A percentile compares a stretch with the other conserved stretches of the same genome.
These are phyloP conservation scores for Drosophila prostipennis DNA, from an alignment of 2,888 invertebrate genomes.

Conservation along the genomic window DNA sequence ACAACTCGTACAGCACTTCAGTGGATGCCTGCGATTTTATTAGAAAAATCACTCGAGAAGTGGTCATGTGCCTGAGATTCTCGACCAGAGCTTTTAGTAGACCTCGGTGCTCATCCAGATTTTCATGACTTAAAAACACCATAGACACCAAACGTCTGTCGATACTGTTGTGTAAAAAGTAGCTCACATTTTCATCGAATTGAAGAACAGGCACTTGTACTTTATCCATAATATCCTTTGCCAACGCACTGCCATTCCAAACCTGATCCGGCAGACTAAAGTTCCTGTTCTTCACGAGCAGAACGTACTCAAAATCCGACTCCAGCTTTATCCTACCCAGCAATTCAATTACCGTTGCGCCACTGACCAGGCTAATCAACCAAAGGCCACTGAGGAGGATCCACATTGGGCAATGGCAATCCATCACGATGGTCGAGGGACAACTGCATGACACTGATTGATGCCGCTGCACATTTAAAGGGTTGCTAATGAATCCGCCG, in stretches of 20 bases:
- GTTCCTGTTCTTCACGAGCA: slow-evolving; percentile 55
- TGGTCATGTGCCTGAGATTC: slow-evolving; percentile 68
- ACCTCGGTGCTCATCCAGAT: slow-evolving; percentile 44
- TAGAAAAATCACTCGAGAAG: slow-evolving; percentile 70
- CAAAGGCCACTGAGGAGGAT: slow-evolving; percentile 21
- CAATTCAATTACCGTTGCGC: slow-evolving; percentile 40
- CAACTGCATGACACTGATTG: slow-evolving; percentile 50
- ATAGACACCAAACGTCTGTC: slow-evolving; percentile 58
- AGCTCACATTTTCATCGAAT: slow-evolving; percentile 61
- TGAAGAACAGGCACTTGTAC: slow-evolving; percentile 65
- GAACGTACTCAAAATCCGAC: slow-evolving; percentile 48
- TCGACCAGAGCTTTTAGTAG: slow-evolving; percentile 59
- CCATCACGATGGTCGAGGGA: slow-evolving; percentile 45
- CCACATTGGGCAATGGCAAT: slow-evolving; percentile 27
- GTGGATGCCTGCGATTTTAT: slow-evolving; percentile 40
- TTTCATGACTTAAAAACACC: slow-evolving; percentile 51
- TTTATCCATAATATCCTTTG: slow-evolving; percentile 44
- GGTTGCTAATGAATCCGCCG: slow-evolving; percentile 55
- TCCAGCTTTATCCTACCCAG: slow-evolving; percentile 44
- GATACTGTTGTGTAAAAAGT: slow-evolving; percentile 57
- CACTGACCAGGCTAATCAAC: slow-evolving; percentile 17
- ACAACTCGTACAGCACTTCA: slow-evolving; percentile 52
- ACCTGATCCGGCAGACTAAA: not conserved
- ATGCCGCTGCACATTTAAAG: slow-evolving; percentile 60
- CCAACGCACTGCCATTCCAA: slow-evolving; percentile 16